Evolutionary conservation across 35 echinoderm and acorn worm genomes (phyloP), one percentile per base, ranked within the genome.

Genomic region (Lytechinus pictus): DNA sequence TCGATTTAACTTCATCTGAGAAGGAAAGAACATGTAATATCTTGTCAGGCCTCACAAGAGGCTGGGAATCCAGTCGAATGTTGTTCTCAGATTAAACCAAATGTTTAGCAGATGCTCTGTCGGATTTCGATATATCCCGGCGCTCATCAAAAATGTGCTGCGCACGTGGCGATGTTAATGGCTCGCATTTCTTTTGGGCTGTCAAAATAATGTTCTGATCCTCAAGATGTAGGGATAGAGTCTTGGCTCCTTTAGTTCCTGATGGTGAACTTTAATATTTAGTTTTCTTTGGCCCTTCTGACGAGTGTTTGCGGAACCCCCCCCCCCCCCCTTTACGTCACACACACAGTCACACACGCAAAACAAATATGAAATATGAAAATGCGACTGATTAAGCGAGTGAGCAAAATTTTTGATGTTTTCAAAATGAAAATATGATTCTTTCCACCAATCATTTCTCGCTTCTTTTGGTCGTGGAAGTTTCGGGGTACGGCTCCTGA

Each of bases 181-280:
- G 66, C 66, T 7, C 66, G 16, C 66, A 24, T 79, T 79, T 79
- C 66, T 79, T 5, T 16, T 14, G 66, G 19, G 66, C 66, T 79
- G 66, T 79, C 66, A 79, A n/a, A 79, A 79, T 71, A 44, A 71
- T 71, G 61, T 79, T 79, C n/a, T 79, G 66, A 79, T 79, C 66
- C 66, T 24, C 6, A 7, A n/a, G 66, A 79, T 79, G 16, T 79
- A 24, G 66, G n/a, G 66, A 24, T 58, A 58, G 66, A n/a, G 57
- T 60, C 66, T 79, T 79, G 66, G 66, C 66, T 79, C 66, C 61
- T 21, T 21, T 24, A 21, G 1, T 71, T 71, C 12, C 14, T 19
- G 61, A 1, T 71, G 61, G 24, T 71, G 60, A 66, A 16, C 60
- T 71, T n/a, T n/a, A n/a, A n/a, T 1, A 21, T 19, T 71, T 71